A percentile compares a stretch with the other conserved stretches of the same genome.
These are phyloP conservation scores for Sakesphorus luctuosus DNA, from an alignment of 2,113 vertebrate species.

Conservation along the genomic window DNA sequence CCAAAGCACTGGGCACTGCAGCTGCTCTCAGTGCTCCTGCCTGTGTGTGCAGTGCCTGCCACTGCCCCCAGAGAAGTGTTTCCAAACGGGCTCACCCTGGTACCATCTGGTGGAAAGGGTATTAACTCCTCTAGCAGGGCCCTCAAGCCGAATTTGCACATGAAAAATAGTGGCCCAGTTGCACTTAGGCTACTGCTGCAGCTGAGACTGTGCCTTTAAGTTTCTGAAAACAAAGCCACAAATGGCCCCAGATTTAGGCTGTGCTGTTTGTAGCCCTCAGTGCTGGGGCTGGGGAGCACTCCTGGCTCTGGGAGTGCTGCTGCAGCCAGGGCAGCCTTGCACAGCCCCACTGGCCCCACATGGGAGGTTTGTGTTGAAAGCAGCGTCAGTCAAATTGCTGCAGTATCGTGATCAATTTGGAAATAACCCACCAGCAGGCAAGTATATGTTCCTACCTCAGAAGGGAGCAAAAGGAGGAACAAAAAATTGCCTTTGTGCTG, in stretches of 20 bases:
- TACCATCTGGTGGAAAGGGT: neutral
- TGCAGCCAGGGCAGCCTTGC: fast-evolving
- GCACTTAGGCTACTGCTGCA: neutral
- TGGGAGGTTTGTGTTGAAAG: neutral
- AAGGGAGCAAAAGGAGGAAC: neutral
- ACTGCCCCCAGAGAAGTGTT: neutral
- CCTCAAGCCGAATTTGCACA: neutral
- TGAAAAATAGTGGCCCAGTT: neutral
- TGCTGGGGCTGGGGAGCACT: neutral
- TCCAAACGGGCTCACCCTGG: neutral
- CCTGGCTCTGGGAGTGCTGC: fast-evolving
- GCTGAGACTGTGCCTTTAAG: neutral
- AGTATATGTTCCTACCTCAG: neutral
- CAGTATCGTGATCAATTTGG: neutral
- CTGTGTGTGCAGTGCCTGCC: neutral
- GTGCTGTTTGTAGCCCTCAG: fast-evolving
- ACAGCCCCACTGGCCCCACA: neutral
- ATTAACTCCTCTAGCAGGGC: neutral
- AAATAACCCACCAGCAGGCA: neutral
- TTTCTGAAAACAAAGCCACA: neutral
- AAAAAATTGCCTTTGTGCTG: constrained; percentile 39
- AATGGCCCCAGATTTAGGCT: neutral
- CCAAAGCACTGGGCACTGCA: fast-evolving
- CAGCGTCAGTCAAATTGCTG: neutral
- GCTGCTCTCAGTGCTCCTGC: neutral